Evolutionary conservation across 2,888 invertebrate species (phyloP).

Genomic region (Cepaea hortensis): DNA sequence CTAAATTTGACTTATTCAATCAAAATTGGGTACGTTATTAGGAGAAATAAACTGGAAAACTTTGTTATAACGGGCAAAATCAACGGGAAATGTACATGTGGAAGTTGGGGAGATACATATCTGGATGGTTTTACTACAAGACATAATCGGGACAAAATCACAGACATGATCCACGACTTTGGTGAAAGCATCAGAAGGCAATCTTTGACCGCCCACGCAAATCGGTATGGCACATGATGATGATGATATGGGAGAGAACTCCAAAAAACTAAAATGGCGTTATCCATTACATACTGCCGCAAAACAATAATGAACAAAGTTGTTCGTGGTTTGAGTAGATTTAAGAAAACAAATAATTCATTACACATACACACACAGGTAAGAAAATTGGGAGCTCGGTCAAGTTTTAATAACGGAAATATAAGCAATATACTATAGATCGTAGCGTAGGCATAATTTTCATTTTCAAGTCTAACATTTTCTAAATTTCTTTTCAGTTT

Average conservation of each 20-base stretch:
- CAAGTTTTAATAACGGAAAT: not conserved
- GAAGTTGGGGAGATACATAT: not conserved
- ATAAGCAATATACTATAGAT: not conserved
- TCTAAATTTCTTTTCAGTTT: no score
- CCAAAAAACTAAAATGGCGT: slow-evolving; percentile 12
- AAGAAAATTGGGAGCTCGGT: not conserved
- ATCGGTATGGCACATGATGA: no score
- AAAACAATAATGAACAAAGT: not conserved
- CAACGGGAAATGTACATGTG: not conserved
- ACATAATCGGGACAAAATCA: no score
- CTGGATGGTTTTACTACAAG: no score
- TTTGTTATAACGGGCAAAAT: not conserved
- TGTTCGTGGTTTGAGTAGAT: not conserved
- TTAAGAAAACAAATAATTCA: not conserved
- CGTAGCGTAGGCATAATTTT: not conserved
- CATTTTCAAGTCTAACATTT: not conserved
- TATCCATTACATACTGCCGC: not conserved
- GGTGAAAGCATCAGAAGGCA: not conserved
- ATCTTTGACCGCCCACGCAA: not conserved
- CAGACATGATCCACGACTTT: not conserved
- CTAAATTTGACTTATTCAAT: not conserved
- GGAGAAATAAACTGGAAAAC: not conserved
- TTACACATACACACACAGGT: not conserved
- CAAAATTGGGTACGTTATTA: not conserved
- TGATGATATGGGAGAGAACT: not conserved